phyloP scores from a whole-genome alignment of 2,797 vertebrate genomes.

The Salmo trutta region DNA sequence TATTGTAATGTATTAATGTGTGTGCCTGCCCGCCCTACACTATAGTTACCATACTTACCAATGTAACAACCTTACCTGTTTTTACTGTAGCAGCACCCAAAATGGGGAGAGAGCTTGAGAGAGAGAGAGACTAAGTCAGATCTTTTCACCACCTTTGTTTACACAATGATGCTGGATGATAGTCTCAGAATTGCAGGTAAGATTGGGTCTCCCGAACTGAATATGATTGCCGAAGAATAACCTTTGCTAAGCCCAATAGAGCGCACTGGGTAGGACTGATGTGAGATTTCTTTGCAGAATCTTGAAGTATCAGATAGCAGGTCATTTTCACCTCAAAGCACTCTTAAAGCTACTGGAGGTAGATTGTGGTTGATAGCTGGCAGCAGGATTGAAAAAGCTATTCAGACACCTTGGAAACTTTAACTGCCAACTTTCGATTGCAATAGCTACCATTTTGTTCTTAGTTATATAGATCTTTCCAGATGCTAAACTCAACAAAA shows the following conservation, averaged over 20 bases:
- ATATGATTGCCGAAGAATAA: slow-evolving; percentile 54
- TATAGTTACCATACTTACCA: neutral
- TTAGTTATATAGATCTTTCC: too few relatives aligned
- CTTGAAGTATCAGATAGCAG: slow-evolving; percentile 20
- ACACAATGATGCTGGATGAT: slow-evolving; percentile 38
- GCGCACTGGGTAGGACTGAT: slow-evolving; percentile 41
- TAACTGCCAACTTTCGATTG: neutral
- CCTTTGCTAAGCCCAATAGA: slow-evolving; percentile 45
- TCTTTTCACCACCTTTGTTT: slow-evolving; percentile 56
- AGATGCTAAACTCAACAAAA: neutral
- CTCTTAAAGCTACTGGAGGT: slow-evolving; percentile 39
- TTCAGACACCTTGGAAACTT: slow-evolving; percentile 11
- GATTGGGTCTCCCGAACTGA: slow-evolving; percentile 59
- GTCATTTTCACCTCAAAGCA: slow-evolving; percentile 27
- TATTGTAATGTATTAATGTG: neutral
- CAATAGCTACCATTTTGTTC: slow-evolving; percentile 1
- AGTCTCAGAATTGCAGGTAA: slow-evolving; percentile 54
- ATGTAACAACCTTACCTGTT: neutral
- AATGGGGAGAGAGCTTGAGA: too few relatives aligned
- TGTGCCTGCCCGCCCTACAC: neutral
- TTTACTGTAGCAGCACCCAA: neutral
- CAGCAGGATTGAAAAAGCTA: slow-evolving; percentile 18
- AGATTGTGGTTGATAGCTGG: slow-evolving; percentile 51
- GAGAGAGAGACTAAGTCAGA: slow-evolving; percentile 35
- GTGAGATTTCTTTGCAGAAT: slow-evolving; percentile 22